Evolutionary conservation across 30 jellyfish, hydroid and myxozoan species (phyloP), one percentile per base, ranked within the genome.

Genomic region (Sanderia malayensis): DNA sequence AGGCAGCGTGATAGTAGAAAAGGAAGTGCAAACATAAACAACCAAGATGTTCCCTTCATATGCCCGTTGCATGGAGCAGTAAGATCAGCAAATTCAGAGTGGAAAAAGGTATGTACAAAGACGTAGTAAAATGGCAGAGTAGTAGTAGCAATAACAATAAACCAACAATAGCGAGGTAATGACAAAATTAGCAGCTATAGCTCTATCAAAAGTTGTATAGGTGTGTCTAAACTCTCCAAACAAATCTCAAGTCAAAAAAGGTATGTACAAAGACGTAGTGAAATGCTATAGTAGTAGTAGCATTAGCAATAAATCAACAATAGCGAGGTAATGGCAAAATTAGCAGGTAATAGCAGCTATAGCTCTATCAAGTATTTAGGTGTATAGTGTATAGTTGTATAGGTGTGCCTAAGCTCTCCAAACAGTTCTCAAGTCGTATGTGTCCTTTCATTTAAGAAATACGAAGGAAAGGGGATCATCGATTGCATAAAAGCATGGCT

Each of bases 1-100:
- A 27, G 79, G 44, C 61, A 64, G 53, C 73, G 53, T 31, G 72
- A 58, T 57, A 30, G 44, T 19, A 55, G 26, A 70, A 57, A 41
- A 11, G 58, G 10, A 44, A 49, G 29, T 52, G 61, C 64, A 58
- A 33, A 31, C 29, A 4, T 1, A 23, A 20, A 10, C 66, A 13
- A 58, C 18, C 41, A 18, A 7, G 88, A 76, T 1, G 70, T 62
- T 15, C 71, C 68, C 0, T 62, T 62, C 23, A 62, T 76, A 19
- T 76, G 88, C 57, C 88, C 88, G 0, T 64, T 76, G 0, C 88
- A 76, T 64, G 88, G 88, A 19, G 45, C 58, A 55, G 65, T 76
- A 1, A 62, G 46, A 24, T 28, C 49, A 17, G 65, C 73, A 22
- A 47, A 15, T 8, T 8, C 80, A 27, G 11, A 1, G n/a, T 31